These are phyloP conservation scores for Drosophila sordidula DNA, from an alignment of 2,888 invertebrate species.

Conservation along the genomic window DNA sequence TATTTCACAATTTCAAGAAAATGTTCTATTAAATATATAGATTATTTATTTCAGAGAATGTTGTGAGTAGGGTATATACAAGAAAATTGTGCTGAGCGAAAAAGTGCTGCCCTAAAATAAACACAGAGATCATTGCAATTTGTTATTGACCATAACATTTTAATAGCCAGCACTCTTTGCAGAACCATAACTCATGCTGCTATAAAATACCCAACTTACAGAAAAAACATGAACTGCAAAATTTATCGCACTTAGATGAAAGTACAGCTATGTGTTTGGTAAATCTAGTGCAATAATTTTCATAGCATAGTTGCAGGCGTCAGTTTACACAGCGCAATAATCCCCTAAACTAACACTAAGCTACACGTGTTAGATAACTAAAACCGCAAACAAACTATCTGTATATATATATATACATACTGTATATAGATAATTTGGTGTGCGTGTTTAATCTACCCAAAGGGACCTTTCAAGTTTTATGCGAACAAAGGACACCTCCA, in stretches of 20 bases:
- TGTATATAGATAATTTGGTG: constrained; percentile 41
- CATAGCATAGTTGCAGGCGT: constrained; percentile 56
- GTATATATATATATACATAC: neutral
- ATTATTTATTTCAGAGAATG: too few relatives aligned
- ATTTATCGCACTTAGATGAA: constrained; percentile 24
- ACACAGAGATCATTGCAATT: constrained; percentile 6
- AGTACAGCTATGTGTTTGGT: constrained; percentile 7
- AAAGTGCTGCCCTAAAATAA: neutral
- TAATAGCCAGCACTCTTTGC: constrained; percentile 6
- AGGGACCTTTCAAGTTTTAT: constrained; percentile 74
- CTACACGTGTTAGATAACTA: constrained; percentile 40
- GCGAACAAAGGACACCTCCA: constrained; percentile 60
- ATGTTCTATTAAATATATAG: too few relatives aligned
- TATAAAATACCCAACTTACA: constrained; percentile 22
- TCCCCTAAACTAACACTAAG: constrained; percentile 37
- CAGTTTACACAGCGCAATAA: constrained; percentile 56
- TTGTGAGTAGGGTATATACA: neutral
- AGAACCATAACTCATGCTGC: constrained; percentile 3
- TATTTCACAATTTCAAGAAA: neutral
- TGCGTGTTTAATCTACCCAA: constrained; percentile 77
- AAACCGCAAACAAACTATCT: constrained; percentile 48
- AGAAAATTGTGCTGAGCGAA: too few relatives aligned
- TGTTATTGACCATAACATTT: constrained; percentile 35
- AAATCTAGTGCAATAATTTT: constrained; percentile 44
- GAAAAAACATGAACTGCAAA: neutral